phyloP scores from a whole-genome alignment of 92 coral and sea anemone genomes.

The Porites divaricata region DNA sequence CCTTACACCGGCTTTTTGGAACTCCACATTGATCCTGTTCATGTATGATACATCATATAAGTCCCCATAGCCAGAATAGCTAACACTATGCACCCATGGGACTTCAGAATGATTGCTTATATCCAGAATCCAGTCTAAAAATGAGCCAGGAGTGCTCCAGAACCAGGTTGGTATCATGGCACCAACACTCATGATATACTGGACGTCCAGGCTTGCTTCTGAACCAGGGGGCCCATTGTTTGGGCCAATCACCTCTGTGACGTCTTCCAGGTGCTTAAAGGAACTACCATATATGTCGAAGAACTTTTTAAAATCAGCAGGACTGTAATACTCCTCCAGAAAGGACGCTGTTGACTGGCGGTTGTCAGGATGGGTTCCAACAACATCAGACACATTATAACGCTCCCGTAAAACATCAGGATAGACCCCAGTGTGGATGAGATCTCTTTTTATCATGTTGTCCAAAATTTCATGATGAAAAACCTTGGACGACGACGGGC shows the following conservation, averaged over 20 bases:
- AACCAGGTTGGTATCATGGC: conserved; percentile 98
- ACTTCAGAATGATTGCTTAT: conserved; percentile 85
- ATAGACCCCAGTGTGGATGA: conserved; percentile 82
- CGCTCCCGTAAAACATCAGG: conserved; percentile 88
- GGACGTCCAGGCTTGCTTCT: conserved; percentile 98
- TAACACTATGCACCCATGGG: conserved; percentile 94
- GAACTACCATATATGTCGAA: conserved; percentile 79
- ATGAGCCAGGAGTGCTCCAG: conserved; percentile 99
- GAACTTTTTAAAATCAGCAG: conserved; percentile 81
- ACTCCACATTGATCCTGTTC: conserved; percentile 92
- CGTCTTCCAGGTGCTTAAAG: conserved; percentile 76
- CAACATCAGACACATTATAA: conserved; percentile 81
- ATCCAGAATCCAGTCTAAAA: conserved; percentile 95
- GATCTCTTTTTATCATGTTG: conserved; percentile 23
- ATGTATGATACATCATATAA: conserved; percentile 87
- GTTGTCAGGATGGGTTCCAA: conserved; percentile 83
- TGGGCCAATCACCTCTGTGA: conserved; percentile 94
- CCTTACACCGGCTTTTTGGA: conserved; percentile 96
- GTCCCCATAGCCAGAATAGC: conserved; percentile 96
- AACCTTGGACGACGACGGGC: conserved; percentile 55
- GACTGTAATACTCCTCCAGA: conserved; percentile 79
- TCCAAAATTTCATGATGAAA: neutral
- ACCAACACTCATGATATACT: conserved; percentile 98
- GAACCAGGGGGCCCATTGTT: conserved; percentile 90
- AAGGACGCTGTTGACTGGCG: conserved; percentile 94